A percentile compares a stretch with the other conserved stretches of the same genome.
Evolutionary conservation across 1,140 invertebrate genomes (phyloP).

Genomic region (Melipona quadrifasciata): DNA sequence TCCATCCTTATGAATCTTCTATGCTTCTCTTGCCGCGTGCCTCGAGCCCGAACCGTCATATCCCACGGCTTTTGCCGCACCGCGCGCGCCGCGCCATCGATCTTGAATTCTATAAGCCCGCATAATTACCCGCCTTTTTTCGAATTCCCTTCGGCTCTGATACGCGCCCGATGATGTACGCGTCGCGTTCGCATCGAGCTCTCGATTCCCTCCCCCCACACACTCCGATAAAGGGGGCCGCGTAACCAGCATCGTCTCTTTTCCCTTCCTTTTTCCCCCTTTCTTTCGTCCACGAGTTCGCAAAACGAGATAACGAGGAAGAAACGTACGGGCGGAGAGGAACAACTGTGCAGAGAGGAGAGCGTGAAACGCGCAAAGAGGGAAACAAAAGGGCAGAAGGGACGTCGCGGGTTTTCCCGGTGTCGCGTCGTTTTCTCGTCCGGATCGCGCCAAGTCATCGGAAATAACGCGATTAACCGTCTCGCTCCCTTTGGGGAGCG

Average conservation of each 20-base stretch:
- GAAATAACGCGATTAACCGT: constrained; percentile 63
- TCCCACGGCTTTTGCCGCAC: not conserved
- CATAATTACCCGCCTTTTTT: constrained; percentile 37
- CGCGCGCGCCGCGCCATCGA: constrained; percentile 10
- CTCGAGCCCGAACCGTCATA: constrained; percentile 19
- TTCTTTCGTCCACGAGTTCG: no score
- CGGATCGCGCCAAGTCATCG: constrained; percentile 57
- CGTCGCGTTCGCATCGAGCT: no score
- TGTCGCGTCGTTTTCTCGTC: constrained; percentile 3
- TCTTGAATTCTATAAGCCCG: constrained; percentile 41
- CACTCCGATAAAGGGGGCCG: no score
- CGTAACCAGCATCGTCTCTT: no score
- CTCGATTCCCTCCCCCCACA: no score
- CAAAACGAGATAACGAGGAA: not conserved
- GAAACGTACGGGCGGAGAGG: not conserved
- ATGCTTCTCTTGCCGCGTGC: constrained; percentile 41
- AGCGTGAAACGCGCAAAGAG: not conserved
- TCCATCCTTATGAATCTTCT: constrained; percentile 54
- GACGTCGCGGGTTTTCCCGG: no score
- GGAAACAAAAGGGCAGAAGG: not conserved
- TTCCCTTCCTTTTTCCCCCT: no score
- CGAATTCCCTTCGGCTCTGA: constrained; percentile 12
- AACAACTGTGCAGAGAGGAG: not conserved
- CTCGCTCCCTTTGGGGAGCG: constrained; percentile 47
- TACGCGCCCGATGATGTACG: not conserved